These are phyloP conservation scores for Nasonia giraulti DNA, from an alignment of 1,140 invertebrate genomes.

Conservation along the genomic window DNA sequence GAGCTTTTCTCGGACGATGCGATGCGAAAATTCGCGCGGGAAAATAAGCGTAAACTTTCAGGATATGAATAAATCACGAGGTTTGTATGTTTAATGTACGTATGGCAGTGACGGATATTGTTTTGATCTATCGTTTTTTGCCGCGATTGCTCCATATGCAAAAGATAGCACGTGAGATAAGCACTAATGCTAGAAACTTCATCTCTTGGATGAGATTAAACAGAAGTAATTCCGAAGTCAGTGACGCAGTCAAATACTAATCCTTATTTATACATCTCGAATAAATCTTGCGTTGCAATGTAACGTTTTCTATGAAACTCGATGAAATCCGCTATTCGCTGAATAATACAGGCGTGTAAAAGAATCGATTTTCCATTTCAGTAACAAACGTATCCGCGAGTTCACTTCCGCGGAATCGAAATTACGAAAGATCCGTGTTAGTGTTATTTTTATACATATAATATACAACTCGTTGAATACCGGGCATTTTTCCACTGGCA, in stretches of 20 bases:
- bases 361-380: too few species aligned
- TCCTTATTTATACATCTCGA: neutral
- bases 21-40: too few species aligned
- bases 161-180: too few species aligned
- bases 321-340: neutral
- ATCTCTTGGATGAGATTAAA: neutral
- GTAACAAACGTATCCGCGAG: too few species aligned
- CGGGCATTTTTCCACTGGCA: conserved; percentile 28
- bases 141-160: too few species aligned
- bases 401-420: conserved; percentile 23
- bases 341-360: neutral
- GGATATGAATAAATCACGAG: too few species aligned
- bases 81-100: too few species aligned
- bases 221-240: neutral
- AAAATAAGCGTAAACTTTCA: too few species aligned
- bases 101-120: too few species aligned
- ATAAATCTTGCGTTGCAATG: neutral
- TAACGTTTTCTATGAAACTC: neutral
- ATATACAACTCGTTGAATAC: neutral
- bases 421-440: conserved; percentile 20
- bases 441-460: conserved; percentile 30
- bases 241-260: neutral
- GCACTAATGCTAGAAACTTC: neutral
- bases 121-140: too few species aligned
- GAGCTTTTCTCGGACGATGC: neutral